Evolutionary conservation across 2,888 invertebrate species (phyloP).

Genomic region (Odontocerum albicorne): DNA sequence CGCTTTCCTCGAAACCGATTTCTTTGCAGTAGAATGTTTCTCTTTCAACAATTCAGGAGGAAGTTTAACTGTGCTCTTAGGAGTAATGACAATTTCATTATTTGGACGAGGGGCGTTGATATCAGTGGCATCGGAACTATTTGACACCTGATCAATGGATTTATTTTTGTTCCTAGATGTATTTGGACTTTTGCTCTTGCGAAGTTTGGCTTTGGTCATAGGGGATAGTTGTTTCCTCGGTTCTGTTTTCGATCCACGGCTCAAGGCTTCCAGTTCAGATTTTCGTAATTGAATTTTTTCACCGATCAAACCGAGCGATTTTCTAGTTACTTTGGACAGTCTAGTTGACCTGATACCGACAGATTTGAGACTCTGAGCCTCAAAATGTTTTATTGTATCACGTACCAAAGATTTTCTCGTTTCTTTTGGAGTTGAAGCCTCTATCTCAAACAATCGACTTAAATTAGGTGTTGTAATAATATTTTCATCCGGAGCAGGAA

Average conservation of each 20-base stretch:
- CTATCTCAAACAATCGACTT: slow-evolving; percentile 27
- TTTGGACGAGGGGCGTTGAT: slow-evolving; percentile 32
- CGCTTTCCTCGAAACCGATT: slow-evolving; percentile 51
- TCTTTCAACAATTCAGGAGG: slow-evolving; percentile 50
- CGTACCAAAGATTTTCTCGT: slow-evolving; percentile 14
- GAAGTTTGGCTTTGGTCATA: slow-evolving; percentile 2
- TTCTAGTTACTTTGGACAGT: neutral
- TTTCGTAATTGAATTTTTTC: neutral
- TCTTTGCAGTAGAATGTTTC: slow-evolving; percentile 49
- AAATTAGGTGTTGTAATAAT: slow-evolving; percentile 33
- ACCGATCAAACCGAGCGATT: neutral
- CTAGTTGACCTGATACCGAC: neutral
- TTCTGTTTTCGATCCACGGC: slow-evolving; percentile 10
- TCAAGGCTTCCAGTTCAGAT: slow-evolving; percentile 11
- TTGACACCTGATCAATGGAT: slow-evolving; percentile 39
- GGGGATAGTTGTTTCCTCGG: slow-evolving; percentile 12
- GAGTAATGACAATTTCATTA: slow-evolving; percentile 45
- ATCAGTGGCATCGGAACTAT: slow-evolving; percentile 39
- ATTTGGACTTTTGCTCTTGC: slow-evolving; percentile 1
- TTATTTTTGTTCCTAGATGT: slow-evolving; percentile 10
- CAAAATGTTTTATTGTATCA: slow-evolving; percentile 13
- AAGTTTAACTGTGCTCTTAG: slow-evolving; percentile 46
- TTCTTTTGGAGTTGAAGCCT: slow-evolving; percentile 33
- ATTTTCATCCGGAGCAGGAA: neutral
- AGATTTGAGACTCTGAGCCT: neutral